A percentile compares a stretch with the other conserved stretches of the same genome.
These are phyloP conservation scores for Octonoba sinensis DNA, from an alignment of 2,888 invertebrate species.

Conservation along the genomic window DNA sequence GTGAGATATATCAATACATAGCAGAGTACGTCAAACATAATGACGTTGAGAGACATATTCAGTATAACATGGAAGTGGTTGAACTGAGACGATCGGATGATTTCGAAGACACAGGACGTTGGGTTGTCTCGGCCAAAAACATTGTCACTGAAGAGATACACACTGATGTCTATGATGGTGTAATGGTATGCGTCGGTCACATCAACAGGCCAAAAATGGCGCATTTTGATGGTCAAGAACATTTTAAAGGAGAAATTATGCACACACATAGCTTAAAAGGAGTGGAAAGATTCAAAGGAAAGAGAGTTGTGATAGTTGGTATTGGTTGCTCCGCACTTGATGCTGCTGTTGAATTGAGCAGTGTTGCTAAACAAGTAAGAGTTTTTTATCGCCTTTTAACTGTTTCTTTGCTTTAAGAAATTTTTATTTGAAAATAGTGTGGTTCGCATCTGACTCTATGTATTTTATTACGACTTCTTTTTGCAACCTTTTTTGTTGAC, in stretches of 20 bases:
- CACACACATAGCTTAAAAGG: slow-evolving; percentile 65
- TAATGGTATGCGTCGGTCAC: slow-evolving; percentile 73
- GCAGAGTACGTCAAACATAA: slow-evolving; percentile 65
- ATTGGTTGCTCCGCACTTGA: slow-evolving; percentile 72
- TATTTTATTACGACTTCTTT: no score
- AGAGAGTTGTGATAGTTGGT: slow-evolving; percentile 72
- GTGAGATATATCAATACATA: slow-evolving; percentile 69
- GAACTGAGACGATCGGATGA: slow-evolving; percentile 30
- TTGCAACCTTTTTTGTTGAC: no score
- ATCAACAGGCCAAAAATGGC: slow-evolving; percentile 72
- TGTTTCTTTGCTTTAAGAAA: no score
- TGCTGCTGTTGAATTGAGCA: slow-evolving; percentile 61
- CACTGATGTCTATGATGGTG: slow-evolving; percentile 69
- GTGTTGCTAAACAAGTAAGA: slow-evolving; percentile 57
- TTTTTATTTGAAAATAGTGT: no score
- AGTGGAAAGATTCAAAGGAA: slow-evolving; percentile 66
- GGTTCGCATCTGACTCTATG: no score
- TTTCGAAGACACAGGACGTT: slow-evolving; percentile 53
- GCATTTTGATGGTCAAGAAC: slow-evolving; percentile 70
- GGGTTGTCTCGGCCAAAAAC: slow-evolving; percentile 61
- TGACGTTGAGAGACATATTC: slow-evolving; percentile 63
- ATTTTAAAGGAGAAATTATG: slow-evolving; percentile 67
- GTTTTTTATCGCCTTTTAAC: no score
- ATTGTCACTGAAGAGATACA: slow-evolving; percentile 6
- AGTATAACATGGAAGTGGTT: slow-evolving; percentile 43